Evolutionary conservation across 2,888 invertebrate genomes (phyloP).

Genomic region (Hirtodrosophila trivittata): DNA sequence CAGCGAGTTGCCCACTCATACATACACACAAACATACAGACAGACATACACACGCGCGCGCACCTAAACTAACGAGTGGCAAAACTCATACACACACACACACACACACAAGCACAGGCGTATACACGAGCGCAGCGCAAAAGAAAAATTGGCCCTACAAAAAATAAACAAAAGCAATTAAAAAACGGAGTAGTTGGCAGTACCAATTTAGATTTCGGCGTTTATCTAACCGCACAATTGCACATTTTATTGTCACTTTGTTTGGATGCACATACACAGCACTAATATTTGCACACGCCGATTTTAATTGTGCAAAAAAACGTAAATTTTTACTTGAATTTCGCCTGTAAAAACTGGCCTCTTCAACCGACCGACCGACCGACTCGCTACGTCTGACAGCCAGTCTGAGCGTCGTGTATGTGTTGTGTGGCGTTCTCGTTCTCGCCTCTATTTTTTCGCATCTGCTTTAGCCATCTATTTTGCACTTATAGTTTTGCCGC

Average conservation of each 20-base stretch:
- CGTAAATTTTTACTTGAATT: conserved; percentile 64
- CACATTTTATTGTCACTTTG: conserved; percentile 58
- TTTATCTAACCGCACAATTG: conserved; percentile 47
- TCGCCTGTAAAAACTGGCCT: conserved; percentile 74
- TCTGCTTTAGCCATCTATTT: conserved; percentile 61
- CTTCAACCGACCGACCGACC: conserved; percentile 71
- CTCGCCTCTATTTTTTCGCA: conserved; percentile 70
- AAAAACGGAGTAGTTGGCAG: conserved; percentile 70
- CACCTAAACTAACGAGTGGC: conserved; percentile 65
- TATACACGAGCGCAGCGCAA: conserved; percentile 68
- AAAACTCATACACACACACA: conserved; percentile 58
- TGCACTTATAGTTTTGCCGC: conserved; percentile 40
- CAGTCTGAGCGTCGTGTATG: conserved; percentile 69
- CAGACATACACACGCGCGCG: conserved; percentile 71
- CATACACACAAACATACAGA: conserved; percentile 40
- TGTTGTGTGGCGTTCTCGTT: conserved; percentile 71
- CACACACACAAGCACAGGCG: conserved; percentile 42
- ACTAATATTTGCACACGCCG: conserved; percentile 39
- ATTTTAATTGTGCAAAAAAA: conserved; percentile 56
- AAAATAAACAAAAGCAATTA: conserved; percentile 82
- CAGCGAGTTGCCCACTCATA: conserved; percentile 49
- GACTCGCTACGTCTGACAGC: conserved; percentile 71
- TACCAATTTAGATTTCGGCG: conserved; percentile 67
- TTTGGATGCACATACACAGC: conserved; percentile 37
- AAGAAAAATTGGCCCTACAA: conserved; percentile 81